Base-by-base conservation (phyloP, 2,888 invertebrate species). In the Chironomus riparius region DNA sequence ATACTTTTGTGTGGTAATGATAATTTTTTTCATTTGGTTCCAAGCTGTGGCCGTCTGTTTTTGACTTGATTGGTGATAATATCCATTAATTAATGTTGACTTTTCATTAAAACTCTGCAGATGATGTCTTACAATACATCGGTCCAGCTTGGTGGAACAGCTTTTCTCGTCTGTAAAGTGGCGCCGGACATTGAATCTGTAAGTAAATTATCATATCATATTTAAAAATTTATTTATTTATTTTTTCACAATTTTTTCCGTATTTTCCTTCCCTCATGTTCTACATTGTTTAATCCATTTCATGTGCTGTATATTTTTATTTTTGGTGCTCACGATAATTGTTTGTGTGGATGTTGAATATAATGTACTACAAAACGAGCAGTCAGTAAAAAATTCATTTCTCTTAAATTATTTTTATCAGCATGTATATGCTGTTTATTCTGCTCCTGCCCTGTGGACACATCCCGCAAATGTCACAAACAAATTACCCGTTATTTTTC, bases 91-190 rank as follows among this genome's bases (percentile, higher is more conserved):
- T 72, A 61, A 72, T 72, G 38, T 50, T 68, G 15, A 21, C 50
- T 77, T 68, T 69, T 62, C 74, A 71, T 38, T 70, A 70, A 68
- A 77, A 77, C 77, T 72, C 78, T 70, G 76, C 82, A 84, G 84
- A 83, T 83, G 83, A 84, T 84, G 84, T 84, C 84, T 79, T 84
- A 84, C 78, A 84, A 84, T 77, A 84, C 84, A 79, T 84, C 84
- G 81, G 84, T 84, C 81, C 84, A 84, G 79, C 80, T 84, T 80
- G 84, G 84, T 79, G 84, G 84, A 79, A 84, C 84, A 78, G 84
- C 84, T 76, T 84, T 84, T 80, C 81, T 84, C 77, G 82, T 84
- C 79, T 84, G 84, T 82, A 84, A 84, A 82, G 84, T 84, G 78
- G 80, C 84, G 62, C 61, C 61, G 18, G 72, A 38, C 28, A 50